Percentiles rank a stretch among this genome's conserved stretches.
phyloP scores from a whole-genome alignment of 2,113 vertebrate genomes.

The Bufo gargarizans region DNA sequence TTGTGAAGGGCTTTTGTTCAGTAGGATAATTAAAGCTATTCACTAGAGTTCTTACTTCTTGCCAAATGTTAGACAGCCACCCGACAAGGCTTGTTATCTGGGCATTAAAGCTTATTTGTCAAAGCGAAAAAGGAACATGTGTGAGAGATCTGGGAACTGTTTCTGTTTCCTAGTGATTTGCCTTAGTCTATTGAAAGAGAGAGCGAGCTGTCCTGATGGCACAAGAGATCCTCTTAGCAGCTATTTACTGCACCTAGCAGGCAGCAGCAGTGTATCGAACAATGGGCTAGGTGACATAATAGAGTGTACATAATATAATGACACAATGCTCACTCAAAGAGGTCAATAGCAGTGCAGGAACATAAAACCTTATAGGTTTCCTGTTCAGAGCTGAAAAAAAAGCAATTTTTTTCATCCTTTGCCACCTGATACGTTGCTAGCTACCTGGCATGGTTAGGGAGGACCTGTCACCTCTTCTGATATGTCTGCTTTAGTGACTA shows the following conservation, averaged over 20 bases:
- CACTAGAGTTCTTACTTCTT: constrained; percentile 38
- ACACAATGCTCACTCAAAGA: background rate
- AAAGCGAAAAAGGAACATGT: constrained; percentile 46
- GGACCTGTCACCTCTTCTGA: too few species aligned
- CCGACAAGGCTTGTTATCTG: constrained; percentile 45
- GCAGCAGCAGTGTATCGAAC: background rate
- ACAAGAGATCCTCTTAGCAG: constrained; percentile 28
- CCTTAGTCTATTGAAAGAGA: constrained; percentile 38
- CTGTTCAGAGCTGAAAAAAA: background rate
- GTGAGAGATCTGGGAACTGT: constrained; percentile 33
- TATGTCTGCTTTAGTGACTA: too few species aligned
- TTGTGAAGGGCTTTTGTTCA: constrained; percentile 28
- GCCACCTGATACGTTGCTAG: background rate
- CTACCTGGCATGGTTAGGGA: background rate
- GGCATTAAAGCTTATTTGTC: constrained; percentile 45
- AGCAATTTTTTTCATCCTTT: background rate
- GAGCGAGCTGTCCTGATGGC: constrained; percentile 41
- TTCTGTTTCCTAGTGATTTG: constrained; percentile 35
- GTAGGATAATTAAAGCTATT: constrained; percentile 49
- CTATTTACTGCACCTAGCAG: constrained; percentile 31
- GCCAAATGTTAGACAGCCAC: constrained; percentile 30
- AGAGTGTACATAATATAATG: constrained; percentile 7
- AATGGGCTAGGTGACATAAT: constrained; percentile 16
- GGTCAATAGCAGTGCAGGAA: background rate
- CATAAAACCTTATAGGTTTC: background rate